Conservation (phyloP, 64 coral and sea anemone species). For the Pocillopora damicornis region DNA sequence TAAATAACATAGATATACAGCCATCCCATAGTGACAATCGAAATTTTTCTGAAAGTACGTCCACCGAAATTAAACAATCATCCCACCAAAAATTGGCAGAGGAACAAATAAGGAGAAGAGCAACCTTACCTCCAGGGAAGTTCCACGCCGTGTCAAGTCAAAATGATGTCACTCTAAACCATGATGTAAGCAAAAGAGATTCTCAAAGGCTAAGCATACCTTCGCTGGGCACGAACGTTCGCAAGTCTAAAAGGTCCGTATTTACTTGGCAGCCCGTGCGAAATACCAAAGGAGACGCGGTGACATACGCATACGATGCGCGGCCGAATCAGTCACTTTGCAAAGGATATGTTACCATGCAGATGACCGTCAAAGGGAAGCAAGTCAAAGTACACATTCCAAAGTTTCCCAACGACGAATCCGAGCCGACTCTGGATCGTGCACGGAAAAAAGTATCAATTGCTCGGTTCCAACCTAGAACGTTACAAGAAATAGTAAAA, state of each 20-base stretch:
- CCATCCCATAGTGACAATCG: neutral
- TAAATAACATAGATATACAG: neutral
- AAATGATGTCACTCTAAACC: neutral
- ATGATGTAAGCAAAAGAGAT: neutral
- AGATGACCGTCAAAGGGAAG: slow-evolving; percentile 78
- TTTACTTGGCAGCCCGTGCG: neutral
- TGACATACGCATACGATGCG: slow-evolving; percentile 56
- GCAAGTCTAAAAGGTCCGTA: neutral
- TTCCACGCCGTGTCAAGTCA: neutral
- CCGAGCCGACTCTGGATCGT: slow-evolving; percentile 1
- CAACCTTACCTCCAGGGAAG: neutral
- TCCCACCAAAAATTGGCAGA: neutral
- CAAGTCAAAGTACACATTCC: slow-evolving; percentile 73
- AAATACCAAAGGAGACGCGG: neutral
- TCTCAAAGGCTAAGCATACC: neutral
- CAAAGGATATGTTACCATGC: slow-evolving; percentile 68
- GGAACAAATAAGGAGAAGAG: neutral
- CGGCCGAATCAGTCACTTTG: slow-evolving; percentile 21
- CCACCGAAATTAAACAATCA: neutral
- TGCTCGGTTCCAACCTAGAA: slow-evolving; percentile 6
- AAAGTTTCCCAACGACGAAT: slow-evolving; percentile 44
- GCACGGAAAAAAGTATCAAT: slow-evolving; percentile 1
- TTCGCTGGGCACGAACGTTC: neutral
- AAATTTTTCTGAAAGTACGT: neutral
- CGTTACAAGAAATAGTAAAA: neutral